Percentiles rank a stretch among this genome's conserved stretches.
phyloP scores from a whole-genome alignment of 2,888 invertebrate genomes.

The Deroplatys truncata region DNA sequence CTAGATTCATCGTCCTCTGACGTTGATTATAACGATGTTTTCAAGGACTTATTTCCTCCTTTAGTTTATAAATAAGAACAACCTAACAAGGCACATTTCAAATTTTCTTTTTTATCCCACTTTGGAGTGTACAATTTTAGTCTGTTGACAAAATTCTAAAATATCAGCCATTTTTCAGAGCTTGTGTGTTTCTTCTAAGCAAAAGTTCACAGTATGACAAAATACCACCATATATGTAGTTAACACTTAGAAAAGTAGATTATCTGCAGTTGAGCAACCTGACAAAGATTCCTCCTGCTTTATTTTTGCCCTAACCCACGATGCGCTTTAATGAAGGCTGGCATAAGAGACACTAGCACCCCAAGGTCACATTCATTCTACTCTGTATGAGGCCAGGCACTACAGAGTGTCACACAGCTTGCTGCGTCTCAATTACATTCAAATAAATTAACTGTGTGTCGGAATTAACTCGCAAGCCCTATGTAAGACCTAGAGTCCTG shows the following conservation, averaged over 20 bases:
- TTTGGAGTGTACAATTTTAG: too few relatives aligned
- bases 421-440: background rate
- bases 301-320: background rate
- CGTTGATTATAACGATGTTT: too few relatives aligned
- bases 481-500: background rate
- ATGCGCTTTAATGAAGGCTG: background rate
- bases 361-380: background rate
- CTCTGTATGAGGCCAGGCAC: background rate
- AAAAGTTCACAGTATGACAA: too few relatives aligned
- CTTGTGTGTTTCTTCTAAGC: too few relatives aligned
- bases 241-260: background rate
- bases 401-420: background rate
- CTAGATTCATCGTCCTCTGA: too few relatives aligned
- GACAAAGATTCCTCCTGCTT: background rate
- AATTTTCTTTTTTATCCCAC: too few relatives aligned
- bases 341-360: background rate
- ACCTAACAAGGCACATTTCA: too few relatives aligned
- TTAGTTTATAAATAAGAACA: too few relatives aligned
- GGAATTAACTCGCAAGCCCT: background rate
- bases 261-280: background rate
- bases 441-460: background rate
- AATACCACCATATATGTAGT: too few relatives aligned
- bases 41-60: too few relatives aligned
- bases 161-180: too few relatives aligned
- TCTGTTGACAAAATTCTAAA: too few relatives aligned